Evolutionary conservation across 2,113 vertebrate genomes (phyloP).

Genomic region (Dasyornis broadbenti): DNA sequence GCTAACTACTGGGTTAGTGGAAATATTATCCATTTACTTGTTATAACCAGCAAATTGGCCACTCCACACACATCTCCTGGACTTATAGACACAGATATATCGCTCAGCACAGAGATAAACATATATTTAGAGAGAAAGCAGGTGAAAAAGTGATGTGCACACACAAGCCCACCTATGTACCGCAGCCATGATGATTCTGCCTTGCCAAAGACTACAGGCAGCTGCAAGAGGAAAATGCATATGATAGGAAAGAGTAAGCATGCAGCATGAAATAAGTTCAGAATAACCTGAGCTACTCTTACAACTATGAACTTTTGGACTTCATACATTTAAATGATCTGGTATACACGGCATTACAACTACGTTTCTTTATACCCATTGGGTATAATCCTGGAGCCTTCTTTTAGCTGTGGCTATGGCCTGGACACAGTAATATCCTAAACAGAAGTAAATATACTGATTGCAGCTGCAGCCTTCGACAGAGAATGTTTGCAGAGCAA

Average conservation of each 20-base stretch:
- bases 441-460: background rate
- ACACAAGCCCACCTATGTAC: background rate
- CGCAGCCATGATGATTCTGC: background rate
- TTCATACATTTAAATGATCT: background rate
- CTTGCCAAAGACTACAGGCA: background rate
- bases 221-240: background rate
- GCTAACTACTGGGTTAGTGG: background rate
- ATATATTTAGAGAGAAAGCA: background rate
- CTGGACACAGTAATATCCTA: background rate
- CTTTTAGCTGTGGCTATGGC: background rate
- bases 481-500: background rate
- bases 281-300: background rate
- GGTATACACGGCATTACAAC: background rate
- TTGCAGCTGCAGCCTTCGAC: background rate
- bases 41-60: background rate
- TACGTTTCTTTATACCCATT: background rate
- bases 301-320: background rate
- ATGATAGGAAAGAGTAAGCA: background rate
- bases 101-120: background rate
- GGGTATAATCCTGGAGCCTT: background rate
- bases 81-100: background rate
- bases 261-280: background rate
- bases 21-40: background rate
- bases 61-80: accelerated
- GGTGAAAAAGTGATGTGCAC: background rate